Percentiles rank a stretch among this genome's conserved stretches.
phyloP scores from a whole-genome alignment of 2,888 invertebrate genomes.

The Trilocha varians region DNA sequence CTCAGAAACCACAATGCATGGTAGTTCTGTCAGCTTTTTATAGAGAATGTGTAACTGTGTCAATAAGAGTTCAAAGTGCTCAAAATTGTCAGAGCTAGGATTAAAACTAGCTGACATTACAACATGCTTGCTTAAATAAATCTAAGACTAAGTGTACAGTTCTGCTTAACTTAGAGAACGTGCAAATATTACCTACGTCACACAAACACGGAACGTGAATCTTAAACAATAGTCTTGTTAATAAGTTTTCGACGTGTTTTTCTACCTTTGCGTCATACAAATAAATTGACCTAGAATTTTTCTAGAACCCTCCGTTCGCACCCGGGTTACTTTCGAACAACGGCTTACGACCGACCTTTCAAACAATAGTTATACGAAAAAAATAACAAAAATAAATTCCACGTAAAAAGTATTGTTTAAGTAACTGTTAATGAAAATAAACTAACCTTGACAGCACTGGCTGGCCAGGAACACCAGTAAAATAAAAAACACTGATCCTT shows the following conservation, averaged over 20 bases:
- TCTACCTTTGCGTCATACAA: conserved; percentile 1
- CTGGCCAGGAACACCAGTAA: conserved; percentile 21
- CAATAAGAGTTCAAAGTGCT: too few species aligned
- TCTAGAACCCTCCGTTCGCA: conserved; percentile 1
- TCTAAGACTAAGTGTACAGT: too few species aligned
- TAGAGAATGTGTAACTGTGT: too few species aligned
- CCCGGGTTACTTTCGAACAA: conserved; percentile 1
- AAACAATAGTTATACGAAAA: not conserved
- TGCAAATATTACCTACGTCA: not conserved
- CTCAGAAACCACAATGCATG: too few species aligned
- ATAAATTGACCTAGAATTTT: conserved; percentile 5
- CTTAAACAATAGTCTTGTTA: not conserved
- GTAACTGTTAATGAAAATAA: conserved; percentile 9
- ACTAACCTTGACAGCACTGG: conserved; percentile 28
- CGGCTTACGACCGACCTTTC: not conserved
- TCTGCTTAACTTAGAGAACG: too few species aligned
- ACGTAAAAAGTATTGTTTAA: conserved; percentile 10
- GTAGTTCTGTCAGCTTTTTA: too few species aligned
- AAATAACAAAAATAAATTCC: not conserved
- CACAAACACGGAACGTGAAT: not conserved
- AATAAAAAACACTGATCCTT: conserved; percentile 20
- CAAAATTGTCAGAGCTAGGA: too few species aligned
- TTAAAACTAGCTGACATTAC: too few species aligned
- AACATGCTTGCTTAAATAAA: too few species aligned
- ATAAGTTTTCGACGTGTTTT: conserved; percentile 1